Base-by-base conservation (phyloP, 2,888 invertebrate genomes). In the Quadriops clusia region DNA sequence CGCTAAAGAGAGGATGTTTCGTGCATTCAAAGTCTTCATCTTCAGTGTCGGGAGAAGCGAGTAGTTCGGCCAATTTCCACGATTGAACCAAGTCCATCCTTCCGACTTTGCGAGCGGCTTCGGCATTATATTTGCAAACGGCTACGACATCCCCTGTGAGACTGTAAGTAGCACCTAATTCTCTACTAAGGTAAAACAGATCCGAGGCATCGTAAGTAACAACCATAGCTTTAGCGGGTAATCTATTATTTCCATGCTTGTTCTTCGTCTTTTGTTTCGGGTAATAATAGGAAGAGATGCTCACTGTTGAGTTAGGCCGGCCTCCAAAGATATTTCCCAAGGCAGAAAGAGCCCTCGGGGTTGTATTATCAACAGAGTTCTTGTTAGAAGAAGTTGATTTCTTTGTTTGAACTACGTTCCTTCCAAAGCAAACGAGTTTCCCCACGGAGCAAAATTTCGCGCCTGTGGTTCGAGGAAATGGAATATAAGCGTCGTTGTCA, bases 401-500 rank as follows among this genome's bases (percentile, higher is more conserved):
- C n/a, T n/a, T n/a, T n/a, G n/a, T n/a, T n/a, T n/a, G n/a, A n/a
- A n/a, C n/a, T n/a, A n/a, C n/a, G n/a, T n/a, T 36, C 28, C 86
- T 71, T 28, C 81, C 80, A 61, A 94, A 94, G 42, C 84, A 84
- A 0, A 90, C 89, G 33, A 95, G 61, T 32, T 77, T 36, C 23
- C 39, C 31, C 12, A 83, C 82, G 14, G 83, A 82, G 59, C 86
- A 89, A 67, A 94, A 95, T 47, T 83, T 79, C 0, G 90, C 93
- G 1, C 93, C 93, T 6, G 89, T 90, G 0, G 93, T 94, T 30
- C 89, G 69, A 0, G 94, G 94, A 59, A 91, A 95, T 1, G 94
- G 94, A 43, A 95, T 84, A 53, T 84, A 85, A 5, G 84, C 77
- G 50, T 86, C 86, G 37, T 65, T 65, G 50, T 86, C 86, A 37